Base-by-base conservation (phyloP, 2,797 vertebrate genomes). In the Ficedula albicollis region DNA sequence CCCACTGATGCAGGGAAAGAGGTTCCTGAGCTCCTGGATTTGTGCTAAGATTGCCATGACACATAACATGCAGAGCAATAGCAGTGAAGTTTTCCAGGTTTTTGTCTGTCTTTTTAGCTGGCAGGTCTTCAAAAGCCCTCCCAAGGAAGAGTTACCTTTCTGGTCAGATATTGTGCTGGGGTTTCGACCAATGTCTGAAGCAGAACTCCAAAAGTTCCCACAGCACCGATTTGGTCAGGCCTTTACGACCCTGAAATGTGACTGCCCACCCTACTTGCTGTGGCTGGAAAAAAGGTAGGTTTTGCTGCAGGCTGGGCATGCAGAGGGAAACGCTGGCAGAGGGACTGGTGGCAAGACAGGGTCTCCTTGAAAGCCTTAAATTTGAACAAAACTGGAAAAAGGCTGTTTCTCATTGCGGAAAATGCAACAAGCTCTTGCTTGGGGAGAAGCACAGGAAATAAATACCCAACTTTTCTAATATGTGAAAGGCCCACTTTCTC, bases 271-370 rank as follows among this genome's bases (percentile, higher is more conserved):
- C 39, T 99, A 99, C 97, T 97, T 99, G 79, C 98, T 98, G 0
- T 99, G 99, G 99, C 95, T 99, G 59, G 96, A 99, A 96, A 98
- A 98, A 94, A 99, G 98, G 99, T 99, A 64, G 43, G 95, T 96
- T 59, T 51, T 87, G 70, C 58, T 62, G 64, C 15, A 59, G n/a
- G n/a, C 12, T 77, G 59, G 7, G 20, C 16, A 9, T 2, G 8
- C 20, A 38, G 75, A 38, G 29, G 34, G 17, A 85, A 77, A 67
- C 15, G 7, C 38, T 27, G 20, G 20, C 46, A 58, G 63, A 62
- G 22, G 55, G 44, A 51, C 34, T 34, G 5, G 7, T 10, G 27
- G 12, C 10, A 7, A 80, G 12, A 34, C 10, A 6, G n/a, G 38
- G 8, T 27, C 13, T 82, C 18, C 51, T 78, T 72, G 60, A 63